Percentiles rank a stretch among this genome's conserved stretches.
Conservation (phyloP, 2,888 invertebrate genomes). For the Philonicus albiceps region DNA sequence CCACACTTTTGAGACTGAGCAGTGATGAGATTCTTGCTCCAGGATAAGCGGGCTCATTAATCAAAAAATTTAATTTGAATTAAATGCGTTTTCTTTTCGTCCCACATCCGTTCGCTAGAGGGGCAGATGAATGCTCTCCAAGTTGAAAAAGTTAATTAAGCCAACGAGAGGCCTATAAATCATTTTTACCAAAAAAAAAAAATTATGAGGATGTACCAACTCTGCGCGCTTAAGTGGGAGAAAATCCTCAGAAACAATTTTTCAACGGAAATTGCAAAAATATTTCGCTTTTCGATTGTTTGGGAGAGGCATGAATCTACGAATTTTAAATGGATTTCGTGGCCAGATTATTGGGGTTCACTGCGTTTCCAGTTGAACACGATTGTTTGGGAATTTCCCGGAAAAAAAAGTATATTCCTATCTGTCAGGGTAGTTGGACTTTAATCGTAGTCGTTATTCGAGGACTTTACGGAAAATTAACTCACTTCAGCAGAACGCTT, state of each 20-base stretch:
- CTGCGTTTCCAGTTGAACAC: not conserved
- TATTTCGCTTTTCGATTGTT: not conserved
- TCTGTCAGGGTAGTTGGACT: not conserved
- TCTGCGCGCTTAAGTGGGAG: not conserved
- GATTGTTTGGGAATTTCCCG: not conserved
- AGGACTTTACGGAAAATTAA: not conserved
- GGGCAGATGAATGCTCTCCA: not conserved
- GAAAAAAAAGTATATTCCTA: not conserved
- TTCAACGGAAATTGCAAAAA: not conserved
- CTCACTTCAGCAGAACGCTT: not conserved
- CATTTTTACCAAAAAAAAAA: conserved; percentile 15
- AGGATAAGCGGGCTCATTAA: conserved; percentile 17
- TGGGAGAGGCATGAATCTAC: not conserved
- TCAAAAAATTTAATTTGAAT: conserved; percentile 31
- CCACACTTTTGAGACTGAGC: not conserved
- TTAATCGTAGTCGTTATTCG: not conserved
- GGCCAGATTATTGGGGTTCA: not conserved
- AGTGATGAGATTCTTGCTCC: not conserved
- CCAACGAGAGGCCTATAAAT: not conserved
- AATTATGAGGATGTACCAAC: not conserved
- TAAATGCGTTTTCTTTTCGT: conserved; percentile 18
- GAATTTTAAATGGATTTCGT: not conserved
- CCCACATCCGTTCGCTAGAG: not conserved
- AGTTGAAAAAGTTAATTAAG: conserved; percentile 31
- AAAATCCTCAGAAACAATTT: not conserved